Base-by-base conservation (phyloP, 2,113 vertebrate species). In the Corythornis madagascariensis region DNA sequence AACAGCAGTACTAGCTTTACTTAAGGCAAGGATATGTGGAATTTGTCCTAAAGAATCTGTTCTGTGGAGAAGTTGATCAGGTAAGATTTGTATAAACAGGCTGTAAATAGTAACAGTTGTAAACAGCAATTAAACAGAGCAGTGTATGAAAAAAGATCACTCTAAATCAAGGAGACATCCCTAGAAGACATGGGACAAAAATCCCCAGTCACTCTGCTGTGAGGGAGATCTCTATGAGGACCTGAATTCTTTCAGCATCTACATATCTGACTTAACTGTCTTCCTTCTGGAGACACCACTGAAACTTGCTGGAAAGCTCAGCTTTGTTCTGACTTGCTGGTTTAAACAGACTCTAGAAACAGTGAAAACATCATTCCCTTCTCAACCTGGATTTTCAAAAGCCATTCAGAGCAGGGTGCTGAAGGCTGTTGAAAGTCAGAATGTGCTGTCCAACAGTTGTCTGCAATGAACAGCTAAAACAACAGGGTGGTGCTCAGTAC, bases 361-460 rank as follows among this genome's bases (percentile, higher is more conserved):
- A 22, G 13, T 1, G 3, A 74, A 59, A 31, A 19, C 0, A 0
- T n/a, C 15, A 3, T 45, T 88, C 63, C 40, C 38, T 57, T 66
- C 38, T 64, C 47, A 55, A 28, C 35, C n/a, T 59, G 65, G 43
- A 45, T 45, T 88, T 71, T 78, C 59, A 43, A 78, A 38, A 74
- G 28, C 13, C 42, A 13, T 31, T 47, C 10, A 29, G 33, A 64
- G 42, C 43, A 10, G 8, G n/a, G 79, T 42, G 38, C 14, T 42
- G 38, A 61, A 57, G 47, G 47, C 43, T 90, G 25, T 56, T 43
- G 42, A 53, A 35, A 42, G 53, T 22, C 29, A 63, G 38, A 63
- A 69, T 6, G 24, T 55, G 28, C 50, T 63, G 29, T 33, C 60
- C 50, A 70, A 3, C 26, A 71, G 21, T 61, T 74, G 80, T 70